Conservation (phyloP, 2,113 vertebrate species). For the Zapus hudsonius region DNA sequence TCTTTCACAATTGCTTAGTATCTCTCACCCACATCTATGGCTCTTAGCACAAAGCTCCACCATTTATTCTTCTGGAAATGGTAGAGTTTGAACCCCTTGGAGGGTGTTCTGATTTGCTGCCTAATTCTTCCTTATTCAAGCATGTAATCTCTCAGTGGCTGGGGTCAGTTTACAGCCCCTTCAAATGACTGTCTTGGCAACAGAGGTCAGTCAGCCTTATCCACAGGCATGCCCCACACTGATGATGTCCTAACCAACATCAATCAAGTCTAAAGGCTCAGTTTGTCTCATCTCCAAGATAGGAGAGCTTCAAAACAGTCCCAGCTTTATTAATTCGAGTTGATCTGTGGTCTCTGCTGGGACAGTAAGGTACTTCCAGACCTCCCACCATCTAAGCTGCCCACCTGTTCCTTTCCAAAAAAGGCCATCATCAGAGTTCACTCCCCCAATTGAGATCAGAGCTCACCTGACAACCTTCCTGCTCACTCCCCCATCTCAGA, state of each 20-base stretch:
- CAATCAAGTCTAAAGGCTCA: neutral
- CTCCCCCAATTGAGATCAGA: no score
- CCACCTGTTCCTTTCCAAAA: neutral
- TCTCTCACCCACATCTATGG: neutral
- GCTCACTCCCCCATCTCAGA: neutral
- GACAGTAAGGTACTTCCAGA: neutral
- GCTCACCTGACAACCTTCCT: neutral
- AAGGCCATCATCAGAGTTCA: fast-evolving
- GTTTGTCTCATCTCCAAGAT: neutral
- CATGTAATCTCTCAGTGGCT: neutral
- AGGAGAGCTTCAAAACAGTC: neutral
- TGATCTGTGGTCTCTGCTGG: neutral
- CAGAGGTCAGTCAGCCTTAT: neutral
- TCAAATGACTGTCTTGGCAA: neutral
- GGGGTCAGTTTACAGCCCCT: neutral
- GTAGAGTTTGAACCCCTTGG: neutral
- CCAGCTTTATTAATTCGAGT: neutral
- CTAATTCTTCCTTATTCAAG: neutral
- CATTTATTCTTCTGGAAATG: neutral
- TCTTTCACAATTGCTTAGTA: no score
- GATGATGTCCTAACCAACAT: neutral
- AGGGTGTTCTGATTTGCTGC: neutral
- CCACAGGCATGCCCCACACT: neutral
- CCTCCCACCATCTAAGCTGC: neutral
- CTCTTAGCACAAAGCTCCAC: neutral